phyloP scores from a whole-genome alignment of 2,113 vertebrate genomes.

The Odontesthes bonariensis region DNA sequence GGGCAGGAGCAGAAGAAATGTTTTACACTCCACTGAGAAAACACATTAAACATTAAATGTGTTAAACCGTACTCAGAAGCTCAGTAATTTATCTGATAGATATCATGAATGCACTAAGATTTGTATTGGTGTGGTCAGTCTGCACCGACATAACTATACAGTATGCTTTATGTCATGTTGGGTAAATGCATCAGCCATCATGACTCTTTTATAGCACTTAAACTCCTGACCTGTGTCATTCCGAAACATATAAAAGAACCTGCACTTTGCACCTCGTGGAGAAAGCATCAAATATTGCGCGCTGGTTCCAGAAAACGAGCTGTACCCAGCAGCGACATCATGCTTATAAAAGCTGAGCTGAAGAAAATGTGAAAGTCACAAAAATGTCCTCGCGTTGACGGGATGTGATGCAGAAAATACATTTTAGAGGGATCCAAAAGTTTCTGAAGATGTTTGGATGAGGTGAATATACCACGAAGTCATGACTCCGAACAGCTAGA shows the following conservation, averaged over 20 bases:
- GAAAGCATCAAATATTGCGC: not conserved
- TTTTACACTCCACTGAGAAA: slow-evolving; percentile 40
- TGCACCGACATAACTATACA: not conserved
- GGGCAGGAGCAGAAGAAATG: slow-evolving; percentile 24
- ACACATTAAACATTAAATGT: not conserved
- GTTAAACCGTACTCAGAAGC: not conserved
- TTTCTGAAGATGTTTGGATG: too few relatives aligned
- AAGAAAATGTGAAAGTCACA: not conserved
- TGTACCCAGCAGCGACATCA: not conserved
- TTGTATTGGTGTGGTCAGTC: not conserved
- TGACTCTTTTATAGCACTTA: slow-evolving; percentile 1
- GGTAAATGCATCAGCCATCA: not conserved
- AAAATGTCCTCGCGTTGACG: not conserved
- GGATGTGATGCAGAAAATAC: not conserved
- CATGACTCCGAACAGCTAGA: too few relatives aligned
- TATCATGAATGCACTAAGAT: not conserved
- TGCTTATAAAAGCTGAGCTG: not conserved
- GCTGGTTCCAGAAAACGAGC: not conserved
- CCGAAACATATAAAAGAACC: not conserved
- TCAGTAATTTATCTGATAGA: not conserved
- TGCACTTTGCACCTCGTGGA: not conserved
- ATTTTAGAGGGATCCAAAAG: too few relatives aligned
- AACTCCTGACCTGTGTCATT: slow-evolving; percentile 12
- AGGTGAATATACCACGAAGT: too few relatives aligned
- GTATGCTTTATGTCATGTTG: not conserved